These are phyloP conservation scores for Gasterosteus aculeatus DNA, from an alignment of 2,113 vertebrate species.

Conservation along the genomic window DNA sequence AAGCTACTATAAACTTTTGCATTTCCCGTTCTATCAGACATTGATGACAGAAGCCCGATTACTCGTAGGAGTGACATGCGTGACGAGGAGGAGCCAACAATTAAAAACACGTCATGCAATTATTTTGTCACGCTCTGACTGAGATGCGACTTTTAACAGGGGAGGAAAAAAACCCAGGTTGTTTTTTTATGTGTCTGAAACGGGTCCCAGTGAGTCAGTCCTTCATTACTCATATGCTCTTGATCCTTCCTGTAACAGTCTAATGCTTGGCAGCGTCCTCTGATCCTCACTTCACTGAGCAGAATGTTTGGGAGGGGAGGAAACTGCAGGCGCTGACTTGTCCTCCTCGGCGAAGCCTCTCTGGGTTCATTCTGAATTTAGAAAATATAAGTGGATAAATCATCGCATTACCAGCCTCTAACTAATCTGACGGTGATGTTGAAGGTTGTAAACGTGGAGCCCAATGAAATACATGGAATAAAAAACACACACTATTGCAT, in stretches of 20 bases:
- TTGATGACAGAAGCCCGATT: constrained; percentile 64
- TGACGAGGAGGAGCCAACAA: constrained; percentile 62
- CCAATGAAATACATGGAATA: not conserved
- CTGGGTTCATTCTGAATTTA: not conserved
- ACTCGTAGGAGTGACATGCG: constrained; percentile 52
- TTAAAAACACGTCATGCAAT: constrained; percentile 67
- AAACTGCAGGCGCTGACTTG: constrained; percentile 35
- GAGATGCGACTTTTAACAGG: constrained; percentile 28
- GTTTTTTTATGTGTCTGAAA: constrained; percentile 33
- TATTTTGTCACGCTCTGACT: constrained; percentile 40
- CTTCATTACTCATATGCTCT: constrained; percentile 71
- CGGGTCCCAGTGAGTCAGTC: constrained; percentile 60
- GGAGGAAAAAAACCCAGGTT: constrained; percentile 23
- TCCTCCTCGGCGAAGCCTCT: constrained; percentile 4
- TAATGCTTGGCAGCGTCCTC: constrained; percentile 59
- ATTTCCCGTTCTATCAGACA: constrained; percentile 53
- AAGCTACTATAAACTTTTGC: constrained; percentile 22
- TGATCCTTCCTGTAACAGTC: constrained; percentile 65
- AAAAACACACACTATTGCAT: not conserved
- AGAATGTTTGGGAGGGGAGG: constrained; percentile 30
- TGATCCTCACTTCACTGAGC: constrained; percentile 52
- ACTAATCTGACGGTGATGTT: not conserved
- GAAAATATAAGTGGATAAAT: not conserved
- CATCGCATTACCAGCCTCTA: not conserved
- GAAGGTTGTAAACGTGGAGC: no score